phyloP scores from a whole-genome alignment of 2,888 invertebrate genomes.

The Rhagonycha fulva region DNA sequence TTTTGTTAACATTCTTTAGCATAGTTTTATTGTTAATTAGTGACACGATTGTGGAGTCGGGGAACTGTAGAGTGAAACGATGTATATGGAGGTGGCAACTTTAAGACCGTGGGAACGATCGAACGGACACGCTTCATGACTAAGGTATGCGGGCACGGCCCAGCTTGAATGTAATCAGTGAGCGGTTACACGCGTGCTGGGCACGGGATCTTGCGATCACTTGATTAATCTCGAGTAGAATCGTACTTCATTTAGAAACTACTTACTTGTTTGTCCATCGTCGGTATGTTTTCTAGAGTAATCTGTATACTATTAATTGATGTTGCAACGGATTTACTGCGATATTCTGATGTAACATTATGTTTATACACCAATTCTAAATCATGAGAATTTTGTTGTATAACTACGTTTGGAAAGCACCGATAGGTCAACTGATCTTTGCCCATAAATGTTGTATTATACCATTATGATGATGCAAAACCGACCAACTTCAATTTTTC shows the following conservation, averaged over 20 bases:
- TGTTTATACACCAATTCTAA: neutral
- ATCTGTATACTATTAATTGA: neutral
- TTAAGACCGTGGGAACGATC: conserved; percentile 49
- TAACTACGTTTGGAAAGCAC: conserved; percentile 1
- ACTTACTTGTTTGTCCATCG: conserved; percentile 14
- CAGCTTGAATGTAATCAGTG: conserved; percentile 40
- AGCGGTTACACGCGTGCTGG: conserved; percentile 48
- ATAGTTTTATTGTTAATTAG: conserved; percentile 25
- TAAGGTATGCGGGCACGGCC: conserved; percentile 46
- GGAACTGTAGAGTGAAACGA: conserved; percentile 34
- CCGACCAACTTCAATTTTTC: neutral
- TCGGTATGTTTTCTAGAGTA: conserved; percentile 1
- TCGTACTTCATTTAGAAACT: conserved; percentile 28
- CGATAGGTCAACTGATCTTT: neutral
- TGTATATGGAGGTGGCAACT: conserved; percentile 26
- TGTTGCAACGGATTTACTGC: neutral
- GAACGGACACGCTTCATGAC: conserved; percentile 46
- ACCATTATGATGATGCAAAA: neutral
- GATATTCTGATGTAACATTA: conserved; percentile 1
- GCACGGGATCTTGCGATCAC: conserved; percentile 42
- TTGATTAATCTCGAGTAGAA: conserved; percentile 33
- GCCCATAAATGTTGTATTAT: neutral
- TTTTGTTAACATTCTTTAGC: neutral
- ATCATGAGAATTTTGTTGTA: conserved; percentile 4
- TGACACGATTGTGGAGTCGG: conserved; percentile 15